Evolutionary conservation across 1,140 invertebrate genomes (phyloP).

Genomic region (Phthorimaea operculella): DNA sequence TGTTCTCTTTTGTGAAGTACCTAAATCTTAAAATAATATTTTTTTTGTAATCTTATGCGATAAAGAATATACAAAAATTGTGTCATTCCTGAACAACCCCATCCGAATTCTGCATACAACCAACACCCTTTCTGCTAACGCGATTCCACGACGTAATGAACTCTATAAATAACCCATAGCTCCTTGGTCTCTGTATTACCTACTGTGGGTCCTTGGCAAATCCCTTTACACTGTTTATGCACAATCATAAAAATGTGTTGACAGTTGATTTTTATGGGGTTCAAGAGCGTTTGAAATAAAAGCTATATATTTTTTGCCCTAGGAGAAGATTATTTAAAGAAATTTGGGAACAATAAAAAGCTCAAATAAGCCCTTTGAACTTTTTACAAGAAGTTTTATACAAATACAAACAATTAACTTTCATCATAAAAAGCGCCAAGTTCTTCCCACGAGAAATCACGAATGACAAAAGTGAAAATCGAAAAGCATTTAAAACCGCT

Average conservation of each 20-base stretch:
- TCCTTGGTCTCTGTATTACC: too few species aligned
- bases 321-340: too few species aligned
- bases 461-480: neutral
- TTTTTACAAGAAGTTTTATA: neutral
- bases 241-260: conserved; percentile 5
- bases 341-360: too few species aligned
- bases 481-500: conserved; percentile 16
- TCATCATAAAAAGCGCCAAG: neutral
- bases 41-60: too few species aligned
- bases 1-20: too few species aligned
- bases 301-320: too few species aligned
- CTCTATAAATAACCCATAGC: neutral
- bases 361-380: too few species aligned
- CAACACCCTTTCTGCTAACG: neutral
- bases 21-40: too few species aligned
- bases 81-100: neutral
- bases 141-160: conserved; percentile 2
- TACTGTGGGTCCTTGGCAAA: neutral
- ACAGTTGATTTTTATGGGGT: neutral
- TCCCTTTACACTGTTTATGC: conserved; percentile 2
- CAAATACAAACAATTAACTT: conserved; percentile 4
- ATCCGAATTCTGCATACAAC: neutral
- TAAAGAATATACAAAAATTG: neutral
- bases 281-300: neutral
- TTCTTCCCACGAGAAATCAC: conserved; percentile 37